A percentile compares a stretch with the other conserved stretches of the same genome.
phyloP scores from a whole-genome alignment of 2,797 vertebrate genomes.

The Eulemur albifrons region DNA sequence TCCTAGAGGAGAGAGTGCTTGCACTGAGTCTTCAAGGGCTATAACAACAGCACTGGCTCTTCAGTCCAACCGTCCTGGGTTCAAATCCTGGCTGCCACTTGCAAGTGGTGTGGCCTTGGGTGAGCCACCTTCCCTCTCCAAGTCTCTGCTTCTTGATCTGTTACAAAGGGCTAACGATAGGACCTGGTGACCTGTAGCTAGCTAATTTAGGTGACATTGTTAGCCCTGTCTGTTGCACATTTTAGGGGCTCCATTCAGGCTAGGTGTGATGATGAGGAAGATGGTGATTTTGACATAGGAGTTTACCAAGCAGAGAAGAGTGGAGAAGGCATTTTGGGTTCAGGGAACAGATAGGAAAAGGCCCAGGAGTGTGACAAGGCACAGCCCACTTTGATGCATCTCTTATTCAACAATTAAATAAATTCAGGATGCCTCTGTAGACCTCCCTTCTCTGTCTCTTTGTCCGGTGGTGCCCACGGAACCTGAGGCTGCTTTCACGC shows the following conservation, averaged over 20 bases:
- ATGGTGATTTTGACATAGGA: background rate
- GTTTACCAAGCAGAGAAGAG: background rate
- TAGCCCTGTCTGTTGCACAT: background rate
- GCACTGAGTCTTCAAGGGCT: background rate
- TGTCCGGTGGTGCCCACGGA: rapidly evolving
- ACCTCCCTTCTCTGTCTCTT: background rate
- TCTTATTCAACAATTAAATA: background rate
- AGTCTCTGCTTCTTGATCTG: background rate
- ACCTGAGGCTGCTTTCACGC: background rate
- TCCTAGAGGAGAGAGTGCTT: background rate
- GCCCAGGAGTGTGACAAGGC: background rate
- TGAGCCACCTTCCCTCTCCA: background rate
- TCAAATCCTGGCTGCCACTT: background rate
- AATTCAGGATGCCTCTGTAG: background rate
- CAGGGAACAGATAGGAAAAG: background rate
- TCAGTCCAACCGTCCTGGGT: rapidly evolving
- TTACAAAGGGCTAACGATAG: background rate
- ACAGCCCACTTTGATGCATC: too few relatives aligned
- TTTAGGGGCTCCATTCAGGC: background rate
- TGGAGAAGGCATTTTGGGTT: background rate
- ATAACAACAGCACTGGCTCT: background rate
- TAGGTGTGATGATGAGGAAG: background rate
- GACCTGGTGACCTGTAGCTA: rapidly evolving
- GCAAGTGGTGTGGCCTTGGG: background rate
- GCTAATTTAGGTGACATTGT: background rate